Percentiles rank a stretch among this genome's conserved stretches.
Evolutionary conservation across 2,888 invertebrate species (phyloP).

Genomic region (Andrena chrysosceles): DNA sequence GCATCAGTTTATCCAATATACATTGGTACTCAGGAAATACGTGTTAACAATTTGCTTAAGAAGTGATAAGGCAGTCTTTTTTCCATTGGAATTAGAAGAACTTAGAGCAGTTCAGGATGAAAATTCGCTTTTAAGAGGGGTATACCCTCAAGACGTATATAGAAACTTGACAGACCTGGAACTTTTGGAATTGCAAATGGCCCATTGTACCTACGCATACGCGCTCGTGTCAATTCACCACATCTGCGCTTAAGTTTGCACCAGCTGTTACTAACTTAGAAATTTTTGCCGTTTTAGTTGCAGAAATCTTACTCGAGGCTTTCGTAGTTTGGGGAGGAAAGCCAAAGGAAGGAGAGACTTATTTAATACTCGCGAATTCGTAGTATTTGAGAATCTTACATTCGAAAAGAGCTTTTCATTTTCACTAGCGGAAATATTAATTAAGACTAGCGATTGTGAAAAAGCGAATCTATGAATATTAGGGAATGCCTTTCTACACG

Average conservation of each 20-base stretch:
- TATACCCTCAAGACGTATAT: conserved; percentile 5
- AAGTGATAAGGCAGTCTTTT: conserved; percentile 9
- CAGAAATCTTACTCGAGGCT: conserved; percentile 5
- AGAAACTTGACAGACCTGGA: conserved; percentile 11
- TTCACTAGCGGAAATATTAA: background rate
- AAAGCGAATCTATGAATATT: background rate
- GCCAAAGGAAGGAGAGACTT: background rate
- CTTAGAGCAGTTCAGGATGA: background rate
- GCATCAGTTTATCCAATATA: too few relatives aligned
- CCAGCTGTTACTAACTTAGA: conserved; percentile 22
- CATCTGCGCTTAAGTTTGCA: conserved; percentile 41
- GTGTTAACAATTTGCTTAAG: background rate
- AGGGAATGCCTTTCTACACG: background rate
- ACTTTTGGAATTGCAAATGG: conserved; percentile 54
- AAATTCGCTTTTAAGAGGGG: conserved; percentile 31
- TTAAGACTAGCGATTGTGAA: background rate
- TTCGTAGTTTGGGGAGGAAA: background rate
- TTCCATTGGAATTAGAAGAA: background rate
- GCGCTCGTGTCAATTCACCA: conserved; percentile 34
- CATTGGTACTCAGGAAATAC: background rate
- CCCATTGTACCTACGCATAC: conserved; percentile 27
- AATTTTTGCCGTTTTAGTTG: conserved; percentile 2
- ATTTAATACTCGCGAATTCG: background rate
- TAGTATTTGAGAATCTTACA: background rate
- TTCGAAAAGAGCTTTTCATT: background rate